Conservation (phyloP, 2,113 vertebrate species). For the Scatophagus argus region DNA sequence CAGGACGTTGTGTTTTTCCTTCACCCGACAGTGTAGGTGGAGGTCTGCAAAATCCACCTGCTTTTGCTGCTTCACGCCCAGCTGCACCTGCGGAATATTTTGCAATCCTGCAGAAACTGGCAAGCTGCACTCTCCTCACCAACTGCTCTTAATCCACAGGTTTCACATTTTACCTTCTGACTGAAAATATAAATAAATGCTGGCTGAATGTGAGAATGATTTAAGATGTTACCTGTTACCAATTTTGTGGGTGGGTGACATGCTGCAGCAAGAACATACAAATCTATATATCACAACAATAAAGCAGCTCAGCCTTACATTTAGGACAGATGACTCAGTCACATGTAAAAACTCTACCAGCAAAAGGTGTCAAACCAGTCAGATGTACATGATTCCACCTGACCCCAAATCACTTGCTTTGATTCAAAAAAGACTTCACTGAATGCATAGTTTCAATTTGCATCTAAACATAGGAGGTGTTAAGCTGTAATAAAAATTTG, state of each 20-base stretch:
- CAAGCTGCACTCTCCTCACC: background rate
- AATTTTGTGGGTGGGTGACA: background rate
- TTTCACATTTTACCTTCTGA: background rate
- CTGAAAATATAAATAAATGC: background rate
- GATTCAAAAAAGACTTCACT: background rate
- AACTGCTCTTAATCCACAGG: background rate
- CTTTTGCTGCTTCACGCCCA: constrained; percentile 1
- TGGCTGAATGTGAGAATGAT: background rate
- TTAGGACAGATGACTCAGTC: constrained; percentile 2
- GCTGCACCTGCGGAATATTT: constrained; percentile 18
- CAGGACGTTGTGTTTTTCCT: background rate
- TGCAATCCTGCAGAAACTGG: background rate
- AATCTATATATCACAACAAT: constrained; percentile 22
- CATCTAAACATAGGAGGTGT: background rate
- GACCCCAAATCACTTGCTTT: background rate
- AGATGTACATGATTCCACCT: background rate
- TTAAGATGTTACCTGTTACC: constrained; percentile 14
- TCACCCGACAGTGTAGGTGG: constrained; percentile 5
- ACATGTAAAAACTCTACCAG: background rate
- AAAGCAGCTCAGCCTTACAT: background rate
- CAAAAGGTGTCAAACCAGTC: background rate
- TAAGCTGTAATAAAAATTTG: background rate
- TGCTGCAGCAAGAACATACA: constrained; percentile 22
- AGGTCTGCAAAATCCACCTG: constrained; percentile 29
- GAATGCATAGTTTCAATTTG: background rate